These are phyloP conservation scores for Enteromius mattozi DNA, from an alignment of 2,797 vertebrate genomes.

Conservation along the genomic window DNA sequence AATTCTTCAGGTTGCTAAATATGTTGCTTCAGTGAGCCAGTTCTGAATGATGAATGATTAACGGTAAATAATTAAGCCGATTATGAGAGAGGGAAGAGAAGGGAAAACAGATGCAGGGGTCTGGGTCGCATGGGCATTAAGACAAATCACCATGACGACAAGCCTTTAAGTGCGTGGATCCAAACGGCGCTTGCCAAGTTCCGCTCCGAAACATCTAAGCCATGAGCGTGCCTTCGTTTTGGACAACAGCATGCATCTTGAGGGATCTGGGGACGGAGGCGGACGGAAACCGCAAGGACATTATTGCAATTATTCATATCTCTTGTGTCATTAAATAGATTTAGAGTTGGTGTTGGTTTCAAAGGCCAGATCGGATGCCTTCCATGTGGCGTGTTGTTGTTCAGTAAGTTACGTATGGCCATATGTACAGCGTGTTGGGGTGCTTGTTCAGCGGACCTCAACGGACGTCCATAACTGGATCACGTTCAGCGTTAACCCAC, in stretches of 20 bases:
- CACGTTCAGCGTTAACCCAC: constrained; percentile 39
- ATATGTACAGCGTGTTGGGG: constrained; percentile 36
- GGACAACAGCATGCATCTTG: constrained; percentile 34
- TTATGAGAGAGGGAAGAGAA: constrained; percentile 68
- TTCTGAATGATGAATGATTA: constrained; percentile 70
- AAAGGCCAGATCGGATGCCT: constrained; percentile 23
- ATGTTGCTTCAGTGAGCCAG: constrained; percentile 62
- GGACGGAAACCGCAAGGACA: constrained; percentile 26
- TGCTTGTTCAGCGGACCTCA: constrained; percentile 25
- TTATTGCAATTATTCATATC: constrained; percentile 46
- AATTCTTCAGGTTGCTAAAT: constrained; percentile 55
- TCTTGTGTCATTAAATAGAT: constrained; percentile 43
- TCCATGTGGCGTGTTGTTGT: constrained; percentile 38
- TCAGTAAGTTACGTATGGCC: constrained; percentile 42
- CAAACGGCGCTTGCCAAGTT: constrained; percentile 58
- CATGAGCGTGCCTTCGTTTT: constrained; percentile 44
- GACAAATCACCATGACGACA: constrained; percentile 83
- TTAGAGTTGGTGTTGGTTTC: constrained; percentile 39
- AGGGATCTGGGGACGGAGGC: constrained; percentile 35
- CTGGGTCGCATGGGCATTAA: constrained; percentile 77
- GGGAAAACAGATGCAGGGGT: constrained; percentile 78
- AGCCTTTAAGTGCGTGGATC: constrained; percentile 62
- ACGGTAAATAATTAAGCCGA: constrained; percentile 59
- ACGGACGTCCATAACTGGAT: constrained; percentile 38
- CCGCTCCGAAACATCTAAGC: constrained; percentile 52